Conservation (phyloP, 2,797 vertebrate genomes). For the Eleutherodactylus coqui region DNA sequence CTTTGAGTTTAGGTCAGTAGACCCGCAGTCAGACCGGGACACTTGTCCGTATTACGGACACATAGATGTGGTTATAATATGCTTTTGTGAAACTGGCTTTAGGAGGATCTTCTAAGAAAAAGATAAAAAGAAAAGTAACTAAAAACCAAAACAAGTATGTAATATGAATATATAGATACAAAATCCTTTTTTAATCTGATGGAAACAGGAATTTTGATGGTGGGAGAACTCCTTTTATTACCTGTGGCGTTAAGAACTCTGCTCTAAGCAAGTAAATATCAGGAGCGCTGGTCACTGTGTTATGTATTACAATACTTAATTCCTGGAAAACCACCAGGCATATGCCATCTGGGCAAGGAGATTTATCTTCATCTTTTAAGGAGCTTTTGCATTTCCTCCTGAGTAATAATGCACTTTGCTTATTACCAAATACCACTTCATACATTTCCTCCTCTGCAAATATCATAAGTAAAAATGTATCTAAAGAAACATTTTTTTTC, state of each 20-base stretch:
- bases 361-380: slow-evolving; percentile 19
- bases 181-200: too few species aligned
- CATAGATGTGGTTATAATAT: too few species aligned
- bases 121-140: too few species aligned
- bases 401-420: background rate
- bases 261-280: background rate
- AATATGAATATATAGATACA: too few species aligned
- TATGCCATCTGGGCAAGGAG: background rate
- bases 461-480: background rate
- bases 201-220: too few species aligned
- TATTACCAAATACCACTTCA: background rate
- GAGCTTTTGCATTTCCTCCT: slow-evolving; percentile 1
- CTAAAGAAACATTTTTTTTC: background rate
- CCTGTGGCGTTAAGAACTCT: background rate
- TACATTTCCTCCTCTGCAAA: background rate
- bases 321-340: background rate
- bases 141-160: too few species aligned
- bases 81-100: too few species aligned
- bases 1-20: too few species aligned
- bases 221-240: background rate
- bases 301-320: background rate
- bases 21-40: too few species aligned
- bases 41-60: too few species aligned
- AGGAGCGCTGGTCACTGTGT: background rate
- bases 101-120: too few species aligned